Conservation (phyloP, 2,113 vertebrate genomes). For the Anseranas semipalmata region DNA sequence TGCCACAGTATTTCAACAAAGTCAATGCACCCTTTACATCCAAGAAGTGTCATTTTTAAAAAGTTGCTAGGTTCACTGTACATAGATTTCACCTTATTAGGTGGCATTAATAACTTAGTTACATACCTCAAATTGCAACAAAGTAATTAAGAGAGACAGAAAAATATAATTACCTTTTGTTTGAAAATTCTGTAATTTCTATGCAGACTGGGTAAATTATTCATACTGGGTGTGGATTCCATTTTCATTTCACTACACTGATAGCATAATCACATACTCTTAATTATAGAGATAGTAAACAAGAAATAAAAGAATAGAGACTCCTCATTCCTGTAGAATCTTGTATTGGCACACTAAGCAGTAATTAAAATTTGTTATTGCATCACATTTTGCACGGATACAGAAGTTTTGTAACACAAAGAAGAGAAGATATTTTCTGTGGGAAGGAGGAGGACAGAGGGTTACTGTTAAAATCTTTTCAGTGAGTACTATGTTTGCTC, state of each 20-base stretch:
- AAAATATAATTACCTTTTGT: constrained; percentile 55
- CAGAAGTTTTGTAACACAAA: not conserved
- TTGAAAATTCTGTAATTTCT: constrained; percentile 53
- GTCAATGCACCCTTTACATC: not conserved
- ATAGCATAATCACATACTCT: constrained; percentile 30
- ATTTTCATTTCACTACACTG: constrained; percentile 13
- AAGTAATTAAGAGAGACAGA: constrained; percentile 51
- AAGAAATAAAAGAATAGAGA: not conserved
- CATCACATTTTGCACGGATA: not conserved
- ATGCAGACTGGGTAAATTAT: constrained; percentile 26
- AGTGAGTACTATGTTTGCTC: not conserved
- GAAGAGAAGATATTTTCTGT: not conserved
- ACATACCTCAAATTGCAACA: constrained; percentile 40
- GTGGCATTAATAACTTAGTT: constrained; percentile 13
- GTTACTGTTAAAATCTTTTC: not conserved
- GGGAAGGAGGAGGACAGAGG: not conserved
- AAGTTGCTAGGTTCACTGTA: not conserved
- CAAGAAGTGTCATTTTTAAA: not conserved
- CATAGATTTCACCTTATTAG: constrained; percentile 1
- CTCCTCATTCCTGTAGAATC: not conserved
- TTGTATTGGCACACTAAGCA: not conserved
- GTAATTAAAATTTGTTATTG: constrained; percentile 23
- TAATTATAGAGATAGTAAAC: constrained; percentile 57
- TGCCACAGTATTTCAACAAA: not conserved
- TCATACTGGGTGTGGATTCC: constrained; percentile 27